Evolutionary conservation across 2,797 vertebrate species (phyloP), one percentile per base, ranked within the genome.

Genomic region (Phataginus tricuspis): DNA sequence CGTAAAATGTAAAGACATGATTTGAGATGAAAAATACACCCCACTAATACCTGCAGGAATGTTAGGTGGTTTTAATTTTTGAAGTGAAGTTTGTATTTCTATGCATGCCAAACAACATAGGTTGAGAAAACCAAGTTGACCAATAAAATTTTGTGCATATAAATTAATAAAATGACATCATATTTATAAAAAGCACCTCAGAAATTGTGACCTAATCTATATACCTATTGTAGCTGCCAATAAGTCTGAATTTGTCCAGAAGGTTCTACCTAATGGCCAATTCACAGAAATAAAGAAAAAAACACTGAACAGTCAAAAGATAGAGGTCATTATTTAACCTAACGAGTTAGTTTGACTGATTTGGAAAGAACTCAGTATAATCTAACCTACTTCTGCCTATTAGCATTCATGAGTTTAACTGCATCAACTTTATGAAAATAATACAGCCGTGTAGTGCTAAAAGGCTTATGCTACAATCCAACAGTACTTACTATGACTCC

Each of bases 181-280:
- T 82, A 94, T 93, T 94, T 89, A 72, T 90, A 80, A 84, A 90
- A 51, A 77, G 1, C 27, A 25, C 64, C 95, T 92, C 77, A 96
- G 25, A 93, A 94, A 96, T 69, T 90, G 63, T 96, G 83, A 94
- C 49, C 61, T 91, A 93, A 96, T 94, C 53, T 71, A 90, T 86
- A 86, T 77, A 45, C 5, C 39, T 82, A 85, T 55, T 84, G 23
- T 94, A 87, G 94, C 37, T 96, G n/a, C 15, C 88, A 63, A 64
- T 86, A 89, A 92, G 5, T 80, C 10, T 75, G 59, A 78, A 91
- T 77, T 86, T 66, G 3, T 86, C 45, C 82, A 88, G 31, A 72
- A 34, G 51, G 15, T 59, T 97, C 55, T 89, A 88, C 59, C 83
- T 94, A 95, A 83, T 75, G 23, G 4, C 31, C 16, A 95, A 23